phyloP scores from a whole-genome alignment of 2,113 vertebrate species.

The Muntiacus reevesi region DNA sequence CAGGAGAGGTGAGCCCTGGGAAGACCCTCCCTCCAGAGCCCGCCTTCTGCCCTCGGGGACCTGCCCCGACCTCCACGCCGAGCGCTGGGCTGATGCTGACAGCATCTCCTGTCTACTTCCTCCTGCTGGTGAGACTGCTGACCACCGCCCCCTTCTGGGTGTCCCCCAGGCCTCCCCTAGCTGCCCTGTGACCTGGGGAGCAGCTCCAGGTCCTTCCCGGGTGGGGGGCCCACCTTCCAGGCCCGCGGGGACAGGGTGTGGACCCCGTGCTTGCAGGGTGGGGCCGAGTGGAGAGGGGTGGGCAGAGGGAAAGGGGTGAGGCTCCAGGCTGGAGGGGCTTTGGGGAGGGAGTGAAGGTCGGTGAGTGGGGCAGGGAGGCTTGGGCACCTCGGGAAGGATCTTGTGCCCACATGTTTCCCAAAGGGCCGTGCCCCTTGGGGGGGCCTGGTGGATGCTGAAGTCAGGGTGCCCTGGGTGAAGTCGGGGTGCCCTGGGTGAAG shows the following conservation, averaged over 20 bases:
- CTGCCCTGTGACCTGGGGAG: background rate
- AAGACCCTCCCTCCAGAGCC: background rate
- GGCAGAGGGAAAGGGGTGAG: background rate
- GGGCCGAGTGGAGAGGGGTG: too few species aligned
- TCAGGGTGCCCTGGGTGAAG: too few species aligned
- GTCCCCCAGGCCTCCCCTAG: background rate
- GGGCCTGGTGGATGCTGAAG: too few species aligned
- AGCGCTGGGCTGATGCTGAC: background rate
- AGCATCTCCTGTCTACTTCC: fast-evolving
- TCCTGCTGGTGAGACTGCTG: background rate
- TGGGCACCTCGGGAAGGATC: background rate
- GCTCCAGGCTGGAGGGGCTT: background rate
- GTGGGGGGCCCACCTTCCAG: background rate
- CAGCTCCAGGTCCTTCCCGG: background rate
- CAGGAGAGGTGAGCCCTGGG: background rate
- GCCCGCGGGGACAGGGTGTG: slow-evolving; percentile 71
- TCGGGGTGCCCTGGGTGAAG: background rate
- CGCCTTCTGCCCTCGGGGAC: background rate
- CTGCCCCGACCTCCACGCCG: fast-evolving
- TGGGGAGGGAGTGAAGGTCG: background rate
- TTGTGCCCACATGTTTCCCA: background rate
- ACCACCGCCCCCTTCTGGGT: fast-evolving
- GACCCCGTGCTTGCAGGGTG: slow-evolving; percentile 77
- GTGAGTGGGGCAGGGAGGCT: background rate
- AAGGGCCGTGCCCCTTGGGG: too few species aligned